phyloP scores from a whole-genome alignment of 2,797 vertebrate species.

The Poeciliopsis paucimaculata region DNA sequence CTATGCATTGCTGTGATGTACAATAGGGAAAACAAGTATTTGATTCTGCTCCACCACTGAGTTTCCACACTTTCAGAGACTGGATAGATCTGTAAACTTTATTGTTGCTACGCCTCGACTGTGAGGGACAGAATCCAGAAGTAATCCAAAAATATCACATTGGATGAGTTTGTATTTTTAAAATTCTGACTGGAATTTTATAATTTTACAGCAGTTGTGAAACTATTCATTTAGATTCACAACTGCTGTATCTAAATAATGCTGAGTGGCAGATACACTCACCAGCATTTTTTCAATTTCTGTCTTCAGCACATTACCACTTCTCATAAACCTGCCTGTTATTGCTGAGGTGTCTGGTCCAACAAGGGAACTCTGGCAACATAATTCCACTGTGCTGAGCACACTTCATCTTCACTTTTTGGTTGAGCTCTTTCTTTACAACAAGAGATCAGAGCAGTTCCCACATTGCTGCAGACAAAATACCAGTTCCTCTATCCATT shows the following conservation, averaged over 20 bases:
- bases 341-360: background rate
- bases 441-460: background rate
- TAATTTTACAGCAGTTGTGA: background rate
- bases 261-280: background rate
- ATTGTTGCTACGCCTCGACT: background rate
- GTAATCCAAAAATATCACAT: background rate
- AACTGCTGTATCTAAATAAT: too few relatives aligned
- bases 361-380: background rate
- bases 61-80: background rate
- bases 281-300: background rate
- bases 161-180: background rate
- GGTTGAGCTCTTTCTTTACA: background rate
- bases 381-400: background rate
- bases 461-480: background rate
- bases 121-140: background rate
- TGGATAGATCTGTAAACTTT: background rate
- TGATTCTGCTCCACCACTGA: background rate
- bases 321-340: background rate
- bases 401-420: background rate
- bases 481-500: background rate
- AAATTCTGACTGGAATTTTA: background rate
- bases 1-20: background rate
- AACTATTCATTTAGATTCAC: too few relatives aligned
- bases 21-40: background rate
- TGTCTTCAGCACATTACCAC: background rate